Base-by-base conservation (phyloP, 2,888 invertebrate species). In the Cataglyphis rosenhaueri region DNA sequence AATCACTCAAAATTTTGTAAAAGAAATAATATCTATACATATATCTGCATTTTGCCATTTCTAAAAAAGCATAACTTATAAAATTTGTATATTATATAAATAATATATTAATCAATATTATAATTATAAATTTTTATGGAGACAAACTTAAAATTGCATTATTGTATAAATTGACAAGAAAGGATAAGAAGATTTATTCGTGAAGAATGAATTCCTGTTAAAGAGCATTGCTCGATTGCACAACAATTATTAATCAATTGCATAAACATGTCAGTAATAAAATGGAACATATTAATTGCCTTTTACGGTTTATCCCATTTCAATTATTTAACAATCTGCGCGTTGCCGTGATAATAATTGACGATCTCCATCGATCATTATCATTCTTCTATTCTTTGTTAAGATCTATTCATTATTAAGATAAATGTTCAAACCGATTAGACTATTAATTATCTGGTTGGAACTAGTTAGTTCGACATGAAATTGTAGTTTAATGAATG, bases 381-480 rank as follows among this genome's bases (percentile, higher is more conserved):
- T 71, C 71, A 4, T 44, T 41, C 57, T 68, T 68, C 64, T 57
- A 71, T 35, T 75, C 15, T 66, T 88, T 74, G 65, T 79, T 86
- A 21, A 21, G 21, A 21, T 21, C 21, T 21, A 21, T 21, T 21
- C 73, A 78, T 86, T 83, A 74, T 88, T 84, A 66, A 75, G 25
- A 66, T 48, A 38, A 75, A 70, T 83, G 32, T 70, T 76, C 8
- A 9, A 59, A 61, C 44, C 12, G 59, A 44, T 59, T 71, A 15
- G 44, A 59, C 25, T 48, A 25, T 44, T 57, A 73, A 3, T n/a
- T 41, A 1, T 81, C 88, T 84, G 59, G 86, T 62, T 84, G 62
- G 9, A 88, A 86, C 88, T 66, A 55, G 88, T 86, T 83, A n/a
- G 41, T 52, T 61, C 62, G 18, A 74, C 29, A 32, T 74, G 3